Conservation (phyloP, 2,797 vertebrate genomes). For the Neosilurus hyrtlii region DNA sequence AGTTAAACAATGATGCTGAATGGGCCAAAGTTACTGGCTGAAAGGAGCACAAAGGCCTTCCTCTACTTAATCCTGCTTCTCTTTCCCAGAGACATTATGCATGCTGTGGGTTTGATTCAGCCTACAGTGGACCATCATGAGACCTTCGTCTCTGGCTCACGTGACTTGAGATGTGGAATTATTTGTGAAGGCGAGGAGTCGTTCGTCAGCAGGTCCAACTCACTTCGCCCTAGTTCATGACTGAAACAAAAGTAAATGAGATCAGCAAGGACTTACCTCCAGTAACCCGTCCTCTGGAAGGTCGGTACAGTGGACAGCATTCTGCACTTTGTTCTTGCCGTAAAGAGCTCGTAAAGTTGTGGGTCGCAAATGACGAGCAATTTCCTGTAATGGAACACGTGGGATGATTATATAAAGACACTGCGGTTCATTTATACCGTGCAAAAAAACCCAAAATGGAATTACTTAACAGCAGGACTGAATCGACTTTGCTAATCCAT, state of each 20-base stretch:
- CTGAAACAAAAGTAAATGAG: slow-evolving; percentile 33
- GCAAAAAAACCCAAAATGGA: slow-evolving; percentile 33
- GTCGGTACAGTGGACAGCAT: slow-evolving; percentile 90
- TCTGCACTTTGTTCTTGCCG: slow-evolving; percentile 86
- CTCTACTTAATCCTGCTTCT: slow-evolving; percentile 56
- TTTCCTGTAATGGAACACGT: slow-evolving; percentile 72
- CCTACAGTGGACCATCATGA: slow-evolving; percentile 70
- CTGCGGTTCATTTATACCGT: slow-evolving; percentile 15
- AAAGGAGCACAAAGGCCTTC: slow-evolving; percentile 70
- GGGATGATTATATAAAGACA: background rate
- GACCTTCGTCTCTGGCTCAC: slow-evolving; percentile 57
- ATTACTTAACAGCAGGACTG: background rate
- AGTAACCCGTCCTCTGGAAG: slow-evolving; percentile 86
- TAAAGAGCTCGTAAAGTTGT: slow-evolving; percentile 82
- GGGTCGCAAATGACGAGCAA: slow-evolving; percentile 84
- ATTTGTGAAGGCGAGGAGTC: slow-evolving; percentile 47
- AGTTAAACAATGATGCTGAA: slow-evolving; percentile 69
- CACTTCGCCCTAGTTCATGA: slow-evolving; percentile 40
- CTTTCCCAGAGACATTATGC: slow-evolving; percentile 59
- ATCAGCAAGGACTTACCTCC: slow-evolving; percentile 78
- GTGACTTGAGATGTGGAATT: slow-evolving; percentile 54
- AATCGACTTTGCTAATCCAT: background rate
- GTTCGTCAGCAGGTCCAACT: slow-evolving; percentile 35
- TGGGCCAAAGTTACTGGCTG: slow-evolving; percentile 65
- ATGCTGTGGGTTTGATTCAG: slow-evolving; percentile 63